A percentile compares a stretch with the other conserved stretches of the same genome.
phyloP scores from a whole-genome alignment of 2,113 vertebrate genomes.

The Peromyscus californicus region DNA sequence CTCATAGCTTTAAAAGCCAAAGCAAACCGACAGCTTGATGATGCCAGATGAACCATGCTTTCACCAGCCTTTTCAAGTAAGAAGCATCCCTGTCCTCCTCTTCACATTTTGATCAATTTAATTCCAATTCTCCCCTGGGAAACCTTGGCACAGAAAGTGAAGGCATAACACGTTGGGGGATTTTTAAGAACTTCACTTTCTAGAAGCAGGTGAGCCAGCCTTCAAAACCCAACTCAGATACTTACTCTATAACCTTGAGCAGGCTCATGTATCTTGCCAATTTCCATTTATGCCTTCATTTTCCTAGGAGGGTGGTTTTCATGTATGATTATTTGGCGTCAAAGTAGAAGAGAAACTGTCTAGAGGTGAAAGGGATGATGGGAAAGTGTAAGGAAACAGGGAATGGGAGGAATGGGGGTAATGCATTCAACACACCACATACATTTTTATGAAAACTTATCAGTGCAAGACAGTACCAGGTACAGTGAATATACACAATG shows the following conservation, averaged over 20 bases:
- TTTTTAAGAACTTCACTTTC: background rate
- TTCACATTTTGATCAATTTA: slow-evolving; percentile 31
- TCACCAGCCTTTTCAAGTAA: slow-evolving; percentile 13
- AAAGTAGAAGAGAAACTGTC: background rate
- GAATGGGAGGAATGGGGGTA: no score
- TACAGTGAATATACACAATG: background rate
- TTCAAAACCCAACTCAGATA: background rate
- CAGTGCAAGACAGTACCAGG: background rate
- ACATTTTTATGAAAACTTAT: background rate
- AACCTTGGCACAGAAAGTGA: background rate
- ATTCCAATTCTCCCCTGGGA: background rate
- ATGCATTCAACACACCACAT: background rate
- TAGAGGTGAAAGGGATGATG: background rate
- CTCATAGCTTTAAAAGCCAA: slow-evolving; percentile 46
- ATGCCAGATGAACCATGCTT: slow-evolving; percentile 29
- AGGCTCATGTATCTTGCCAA: background rate
- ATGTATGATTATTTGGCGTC: background rate
- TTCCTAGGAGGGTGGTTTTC: background rate
- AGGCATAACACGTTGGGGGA: background rate
- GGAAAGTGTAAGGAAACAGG: background rate
- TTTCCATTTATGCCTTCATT: background rate
- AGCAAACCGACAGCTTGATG: slow-evolving; percentile 29
- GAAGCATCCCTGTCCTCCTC: background rate
- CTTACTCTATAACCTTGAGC: background rate
- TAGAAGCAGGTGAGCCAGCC: background rate